phyloP scores from a whole-genome alignment of 2,113 vertebrate species.

The Platycercus adscitus region DNA sequence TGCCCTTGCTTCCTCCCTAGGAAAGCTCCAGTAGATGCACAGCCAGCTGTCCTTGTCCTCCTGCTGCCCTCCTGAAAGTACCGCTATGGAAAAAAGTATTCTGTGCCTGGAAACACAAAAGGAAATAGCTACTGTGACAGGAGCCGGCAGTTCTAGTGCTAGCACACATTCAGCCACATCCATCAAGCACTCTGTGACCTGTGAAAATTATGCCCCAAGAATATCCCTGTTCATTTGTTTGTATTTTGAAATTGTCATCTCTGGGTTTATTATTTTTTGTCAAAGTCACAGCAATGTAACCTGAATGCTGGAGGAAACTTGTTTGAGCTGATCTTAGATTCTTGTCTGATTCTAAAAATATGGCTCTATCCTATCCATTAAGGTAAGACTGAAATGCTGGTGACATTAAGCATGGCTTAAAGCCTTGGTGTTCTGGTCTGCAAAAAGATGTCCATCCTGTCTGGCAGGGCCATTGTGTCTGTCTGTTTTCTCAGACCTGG shows the following conservation, averaged over 20 bases:
- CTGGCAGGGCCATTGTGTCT: not conserved
- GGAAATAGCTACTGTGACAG: not conserved
- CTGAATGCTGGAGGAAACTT: not conserved
- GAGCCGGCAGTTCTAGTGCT: not conserved
- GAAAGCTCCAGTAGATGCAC: not conserved
- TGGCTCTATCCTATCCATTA: not conserved
- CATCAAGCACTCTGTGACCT: not conserved
- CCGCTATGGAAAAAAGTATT: not conserved
- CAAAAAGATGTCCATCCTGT: not conserved
- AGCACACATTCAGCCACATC: not conserved
- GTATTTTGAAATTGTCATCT: not conserved
- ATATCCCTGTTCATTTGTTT: not conserved
- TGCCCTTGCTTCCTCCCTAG: not conserved
- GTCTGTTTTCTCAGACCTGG: not conserved
- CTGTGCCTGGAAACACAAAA: not conserved
- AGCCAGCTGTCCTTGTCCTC: not conserved
- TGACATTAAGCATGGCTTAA: not conserved
- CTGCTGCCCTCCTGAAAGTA: not conserved
- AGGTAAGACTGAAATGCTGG: constrained; percentile 26
- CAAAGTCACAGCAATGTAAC: not conserved
- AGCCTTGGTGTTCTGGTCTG: not conserved
- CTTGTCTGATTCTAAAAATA: constrained; percentile 38
- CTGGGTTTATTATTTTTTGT: not conserved
- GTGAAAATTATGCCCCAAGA: constrained; percentile 3
- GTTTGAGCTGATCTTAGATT: not conserved